Base-by-base conservation (phyloP, 2,888 invertebrate species). In the Beris morrisii region DNA sequence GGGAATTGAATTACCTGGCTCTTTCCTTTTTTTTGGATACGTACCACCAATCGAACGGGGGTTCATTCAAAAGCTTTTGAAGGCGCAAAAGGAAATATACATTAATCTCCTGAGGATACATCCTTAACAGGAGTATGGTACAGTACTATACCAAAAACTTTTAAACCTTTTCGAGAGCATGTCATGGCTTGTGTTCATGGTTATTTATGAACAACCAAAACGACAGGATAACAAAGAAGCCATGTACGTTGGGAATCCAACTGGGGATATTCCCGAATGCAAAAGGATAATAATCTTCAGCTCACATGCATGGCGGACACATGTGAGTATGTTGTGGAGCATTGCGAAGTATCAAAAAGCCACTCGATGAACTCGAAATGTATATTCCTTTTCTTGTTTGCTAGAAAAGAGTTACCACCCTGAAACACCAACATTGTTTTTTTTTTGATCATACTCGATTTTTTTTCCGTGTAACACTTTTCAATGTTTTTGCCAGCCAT, bases 161-260 rank as follows among this genome's bases (percentile, higher is more conserved):
- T 48, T 46, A 58, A 59, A 67, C 67, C 67, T 67, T 59, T 67
- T 58, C 65, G 67, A 67, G 58, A 65, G 65, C 67, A 65, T 67
- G 67, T 67, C 67, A 67, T 65, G 67, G 58, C 43, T 67, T 65
- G 64, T 67, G 67, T 65, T 67, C 61, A 59, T 65, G 67, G 67
- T 67, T 67, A 67, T 67, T 67, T 67, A 67, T 67, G 67, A 67
- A 67, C 67, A 61, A 67, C 64, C 64, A 58, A 58, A 67, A 67
- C 64, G 61, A 67, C 67, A 67, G 65, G 65, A 56, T 67, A 67
- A 65, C 67, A 67, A 67, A 67, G 67, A 67, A 67, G 58, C 59
- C 67, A 61, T 67, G 67, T 67, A 65, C 65, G 64, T 59, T 43
- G 32, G 38, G 58, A 67, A 67, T 61, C 59, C 67, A 65, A 58